phyloP scores from a whole-genome alignment of 1,140 invertebrate species.

The Heliconius hewitsoni region DNA sequence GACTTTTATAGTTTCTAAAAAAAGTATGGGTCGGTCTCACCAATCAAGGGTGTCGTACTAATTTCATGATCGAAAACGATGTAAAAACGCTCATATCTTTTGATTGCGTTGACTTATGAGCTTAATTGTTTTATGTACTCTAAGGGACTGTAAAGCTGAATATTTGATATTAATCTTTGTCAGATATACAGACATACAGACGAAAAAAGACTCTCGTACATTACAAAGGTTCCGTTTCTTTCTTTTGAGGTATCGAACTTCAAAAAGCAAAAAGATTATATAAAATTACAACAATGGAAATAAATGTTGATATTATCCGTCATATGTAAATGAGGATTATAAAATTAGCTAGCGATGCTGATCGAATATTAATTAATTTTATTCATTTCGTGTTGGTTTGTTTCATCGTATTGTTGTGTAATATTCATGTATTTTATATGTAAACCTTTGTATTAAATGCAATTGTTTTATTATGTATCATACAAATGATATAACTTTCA shows the following conservation, averaged over 20 bases:
- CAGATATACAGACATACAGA: too few species aligned
- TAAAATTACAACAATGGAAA: background rate
- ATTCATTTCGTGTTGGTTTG: background rate
- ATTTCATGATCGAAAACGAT: too few species aligned
- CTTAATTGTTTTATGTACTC: too few species aligned
- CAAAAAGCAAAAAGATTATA: background rate
- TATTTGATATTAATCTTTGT: too few species aligned
- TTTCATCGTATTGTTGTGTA: background rate
- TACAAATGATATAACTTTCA: background rate
- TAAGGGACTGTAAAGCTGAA: too few species aligned
- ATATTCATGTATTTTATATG: background rate
- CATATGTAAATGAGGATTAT: background rate
- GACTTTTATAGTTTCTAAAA: background rate
- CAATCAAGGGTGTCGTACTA: too few species aligned
- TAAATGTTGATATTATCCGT: background rate
- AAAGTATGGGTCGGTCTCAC: too few species aligned
- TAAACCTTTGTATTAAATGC: background rate
- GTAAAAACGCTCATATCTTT: too few species aligned
- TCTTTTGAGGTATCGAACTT: background rate
- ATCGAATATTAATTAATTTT: conserved; percentile 1
- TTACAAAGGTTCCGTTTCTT: too few species aligned
- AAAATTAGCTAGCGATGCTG: conserved; percentile 2
- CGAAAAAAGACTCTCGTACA: too few species aligned
- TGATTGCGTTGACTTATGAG: too few species aligned
- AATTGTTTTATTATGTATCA: background rate